Evolutionary conservation across 1,140 invertebrate species (phyloP).

Genomic region (Zaprionus ghesquierei): DNA sequence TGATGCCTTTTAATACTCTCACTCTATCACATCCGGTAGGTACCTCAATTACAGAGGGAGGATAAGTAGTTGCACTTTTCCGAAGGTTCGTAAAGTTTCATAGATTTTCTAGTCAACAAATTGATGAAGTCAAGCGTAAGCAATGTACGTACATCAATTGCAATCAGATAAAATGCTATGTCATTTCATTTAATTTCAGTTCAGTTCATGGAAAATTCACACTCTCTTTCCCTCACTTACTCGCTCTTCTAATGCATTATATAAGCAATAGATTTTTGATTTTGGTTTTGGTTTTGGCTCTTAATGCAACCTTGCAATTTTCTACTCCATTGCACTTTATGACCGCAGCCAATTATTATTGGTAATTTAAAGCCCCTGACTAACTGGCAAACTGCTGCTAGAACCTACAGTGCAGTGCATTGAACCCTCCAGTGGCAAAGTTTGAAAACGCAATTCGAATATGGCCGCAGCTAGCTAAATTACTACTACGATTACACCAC

Average conservation of each 20-base stretch:
- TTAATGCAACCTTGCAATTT: constrained; percentile 71
- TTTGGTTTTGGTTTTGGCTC: constrained; percentile 31
- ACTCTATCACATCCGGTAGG: constrained; percentile 23
- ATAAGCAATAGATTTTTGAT: background rate
- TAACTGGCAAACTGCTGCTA: constrained; percentile 25
- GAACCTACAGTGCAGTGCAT: constrained; percentile 24
- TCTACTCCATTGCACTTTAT: constrained; percentile 67
- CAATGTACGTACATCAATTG: too few species aligned
- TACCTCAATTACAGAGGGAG: constrained; percentile 23
- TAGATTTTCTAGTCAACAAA: background rate
- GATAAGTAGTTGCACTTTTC: constrained; percentile 32
- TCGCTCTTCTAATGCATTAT: constrained; percentile 1
- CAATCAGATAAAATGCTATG: background rate
- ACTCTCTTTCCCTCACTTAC: background rate
- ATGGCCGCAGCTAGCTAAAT: constrained; percentile 24
- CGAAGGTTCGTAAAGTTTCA: constrained; percentile 23
- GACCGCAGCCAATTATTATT: constrained; percentile 58
- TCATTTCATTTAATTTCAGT: background rate
- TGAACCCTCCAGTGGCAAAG: constrained; percentile 39
- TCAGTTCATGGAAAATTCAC: constrained; percentile 5
- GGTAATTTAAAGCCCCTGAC: constrained; percentile 52
- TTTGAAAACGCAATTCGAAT: constrained; percentile 37
- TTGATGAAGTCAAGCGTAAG: constrained; percentile 17
- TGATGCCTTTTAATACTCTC: constrained; percentile 20
- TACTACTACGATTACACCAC: constrained; percentile 34